Percentiles rank a stretch among this genome's conserved stretches.
Evolutionary conservation across 2,113 vertebrate genomes (phyloP).

Genomic region (Desmodus rotundus): DNA sequence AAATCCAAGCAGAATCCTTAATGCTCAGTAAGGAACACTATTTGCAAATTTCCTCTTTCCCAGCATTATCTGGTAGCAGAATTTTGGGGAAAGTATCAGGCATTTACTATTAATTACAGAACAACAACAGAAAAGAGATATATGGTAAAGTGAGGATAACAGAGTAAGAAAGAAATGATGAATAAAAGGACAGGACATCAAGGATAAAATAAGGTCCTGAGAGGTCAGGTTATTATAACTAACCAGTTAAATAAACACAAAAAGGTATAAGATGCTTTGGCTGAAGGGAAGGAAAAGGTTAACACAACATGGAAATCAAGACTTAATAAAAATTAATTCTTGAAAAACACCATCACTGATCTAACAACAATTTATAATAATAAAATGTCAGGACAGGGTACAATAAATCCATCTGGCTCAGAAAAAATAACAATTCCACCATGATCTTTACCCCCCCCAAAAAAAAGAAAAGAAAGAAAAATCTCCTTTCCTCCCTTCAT

Average conservation of each 20-base stretch:
- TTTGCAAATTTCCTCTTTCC: not conserved
- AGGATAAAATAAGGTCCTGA: not conserved
- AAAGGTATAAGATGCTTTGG: not conserved
- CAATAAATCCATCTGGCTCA: conserved; percentile 22
- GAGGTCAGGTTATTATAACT: conserved; percentile 15
- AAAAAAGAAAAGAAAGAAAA: not conserved
- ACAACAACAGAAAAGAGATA: not conserved
- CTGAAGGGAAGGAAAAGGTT: not conserved
- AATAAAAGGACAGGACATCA: not conserved
- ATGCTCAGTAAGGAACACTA: not conserved
- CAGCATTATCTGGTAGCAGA: not conserved
- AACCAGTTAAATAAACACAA: conserved; percentile 10
- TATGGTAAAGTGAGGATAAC: not conserved
- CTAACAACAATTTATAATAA: not conserved
- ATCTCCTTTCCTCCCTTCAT: not conserved
- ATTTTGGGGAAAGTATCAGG: not conserved
- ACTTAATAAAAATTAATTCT: conserved; percentile 40
- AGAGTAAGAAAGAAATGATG: not conserved
- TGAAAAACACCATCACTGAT: conserved; percentile 39
- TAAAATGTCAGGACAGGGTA: conserved; percentile 14
- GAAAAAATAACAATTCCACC: conserved; percentile 42
- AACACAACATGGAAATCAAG: conserved; percentile 36
- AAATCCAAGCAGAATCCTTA: not conserved
- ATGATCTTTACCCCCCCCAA: not conserved
- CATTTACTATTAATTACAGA: not conserved